A percentile compares a stretch with the other conserved stretches of the same genome.
These are phyloP conservation scores for Trichogramma dendrolimi DNA, from an alignment of 2,888 invertebrate genomes.

Conservation along the genomic window DNA sequence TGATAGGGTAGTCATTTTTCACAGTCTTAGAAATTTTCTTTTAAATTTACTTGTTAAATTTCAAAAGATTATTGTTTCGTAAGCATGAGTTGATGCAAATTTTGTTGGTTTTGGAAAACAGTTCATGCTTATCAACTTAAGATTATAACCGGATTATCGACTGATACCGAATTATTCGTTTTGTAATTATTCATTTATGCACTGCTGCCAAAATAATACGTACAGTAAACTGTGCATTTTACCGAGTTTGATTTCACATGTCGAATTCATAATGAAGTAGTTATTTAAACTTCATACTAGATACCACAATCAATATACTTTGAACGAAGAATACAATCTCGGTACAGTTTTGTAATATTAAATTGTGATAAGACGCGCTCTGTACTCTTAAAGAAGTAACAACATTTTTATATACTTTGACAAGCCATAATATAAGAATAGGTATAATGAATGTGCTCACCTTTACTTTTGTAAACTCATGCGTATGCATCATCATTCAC, in stretches of 20 bases:
- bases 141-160: too few relatives aligned
- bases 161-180: too few relatives aligned
- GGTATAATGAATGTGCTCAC: slow-evolving; percentile 23
- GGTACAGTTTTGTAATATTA: slow-evolving; percentile 15
- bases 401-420: slow-evolving; percentile 20
- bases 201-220: background rate
- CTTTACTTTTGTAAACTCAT: slow-evolving; percentile 23
- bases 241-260: background rate
- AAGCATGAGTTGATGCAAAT: too few relatives aligned
- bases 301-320: background rate
- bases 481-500: background rate
- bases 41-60: too few relatives aligned
- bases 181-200: too few relatives aligned
- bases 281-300: background rate
- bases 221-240: background rate
- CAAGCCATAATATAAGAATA: slow-evolving; percentile 2
- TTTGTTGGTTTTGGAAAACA: too few relatives aligned
- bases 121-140: too few relatives aligned
- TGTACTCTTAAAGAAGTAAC: slow-evolving; percentile 12
- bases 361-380: slow-evolving; percentile 26
- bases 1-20: too few relatives aligned
- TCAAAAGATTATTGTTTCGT: too few relatives aligned
- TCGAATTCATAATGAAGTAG: background rate
- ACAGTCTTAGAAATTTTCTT: too few relatives aligned
- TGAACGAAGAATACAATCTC: slow-evolving; percentile 1